Percentiles rank a stretch among this genome's conserved stretches.
Conservation (phyloP, 2,113 vertebrate species). For the Catharus fuscescens region DNA sequence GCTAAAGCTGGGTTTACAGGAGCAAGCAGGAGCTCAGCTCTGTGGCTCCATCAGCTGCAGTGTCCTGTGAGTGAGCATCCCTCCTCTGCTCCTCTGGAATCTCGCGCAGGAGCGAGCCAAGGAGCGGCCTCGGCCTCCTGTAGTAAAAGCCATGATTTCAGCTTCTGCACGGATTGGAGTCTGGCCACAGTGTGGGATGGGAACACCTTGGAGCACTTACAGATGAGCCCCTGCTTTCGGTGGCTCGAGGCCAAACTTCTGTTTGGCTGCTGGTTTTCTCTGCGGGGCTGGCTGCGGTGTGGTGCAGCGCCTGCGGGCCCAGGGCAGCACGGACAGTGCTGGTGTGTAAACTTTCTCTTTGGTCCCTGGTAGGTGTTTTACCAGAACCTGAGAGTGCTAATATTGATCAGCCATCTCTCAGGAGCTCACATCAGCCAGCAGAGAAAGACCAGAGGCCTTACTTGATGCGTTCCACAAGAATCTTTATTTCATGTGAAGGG, state of each 20-base stretch:
- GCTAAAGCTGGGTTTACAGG: background rate
- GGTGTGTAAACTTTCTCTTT: too few relatives aligned
- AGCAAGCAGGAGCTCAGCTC: background rate
- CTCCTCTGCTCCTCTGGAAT: background rate
- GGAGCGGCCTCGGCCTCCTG: background rate
- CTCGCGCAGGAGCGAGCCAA: background rate
- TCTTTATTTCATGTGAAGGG: too few relatives aligned
- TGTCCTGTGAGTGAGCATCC: fast-evolving
- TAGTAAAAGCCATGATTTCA: slow-evolving; percentile 11
- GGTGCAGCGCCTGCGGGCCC: fast-evolving
- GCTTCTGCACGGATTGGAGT: slow-evolving; percentile 4
- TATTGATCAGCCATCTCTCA: too few relatives aligned
- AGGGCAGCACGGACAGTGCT: background rate
- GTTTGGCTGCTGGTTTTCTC: background rate
- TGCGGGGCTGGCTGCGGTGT: fast-evolving
- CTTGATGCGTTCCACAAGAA: too few relatives aligned
- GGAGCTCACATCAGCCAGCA: too few relatives aligned
- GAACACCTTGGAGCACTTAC: slow-evolving; percentile 38
- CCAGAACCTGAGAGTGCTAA: too few relatives aligned
- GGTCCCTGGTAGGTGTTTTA: too few relatives aligned
- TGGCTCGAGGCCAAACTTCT: background rate
- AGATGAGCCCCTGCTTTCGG: slow-evolving; percentile 5
- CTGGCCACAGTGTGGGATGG: background rate
- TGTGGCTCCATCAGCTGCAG: background rate
- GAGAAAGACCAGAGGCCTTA: too few relatives aligned